phyloP scores from a whole-genome alignment of 2,888 invertebrate species.

The Tenthredo mesomela region DNA sequence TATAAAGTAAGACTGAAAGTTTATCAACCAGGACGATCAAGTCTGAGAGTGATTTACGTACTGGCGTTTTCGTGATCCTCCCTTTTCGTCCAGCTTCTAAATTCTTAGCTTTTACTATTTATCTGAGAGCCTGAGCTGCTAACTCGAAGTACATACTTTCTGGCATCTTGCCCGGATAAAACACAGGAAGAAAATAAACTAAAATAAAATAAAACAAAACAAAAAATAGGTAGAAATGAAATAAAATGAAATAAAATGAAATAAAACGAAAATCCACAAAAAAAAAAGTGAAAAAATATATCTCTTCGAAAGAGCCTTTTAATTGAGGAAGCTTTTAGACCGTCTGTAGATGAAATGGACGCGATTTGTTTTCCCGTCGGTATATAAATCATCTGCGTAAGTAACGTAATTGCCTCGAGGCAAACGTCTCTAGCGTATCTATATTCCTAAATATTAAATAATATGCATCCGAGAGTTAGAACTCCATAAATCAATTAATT shows the following conservation, averaged over 20 bases:
- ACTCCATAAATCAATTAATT: background rate
- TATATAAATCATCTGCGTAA: slow-evolving; percentile 20
- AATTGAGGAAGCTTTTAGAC: slow-evolving; percentile 28
- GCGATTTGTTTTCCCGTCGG: background rate
- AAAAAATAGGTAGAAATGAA: background rate
- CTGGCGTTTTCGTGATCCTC: slow-evolving; percentile 7
- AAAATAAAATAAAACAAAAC: background rate
- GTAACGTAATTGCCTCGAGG: slow-evolving; percentile 2
- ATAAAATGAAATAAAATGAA: background rate
- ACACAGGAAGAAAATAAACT: too few relatives aligned
- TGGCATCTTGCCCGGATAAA: background rate
- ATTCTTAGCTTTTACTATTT: slow-evolving; percentile 11
- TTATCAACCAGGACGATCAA: slow-evolving; percentile 36
- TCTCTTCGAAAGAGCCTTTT: background rate
- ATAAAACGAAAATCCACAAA: background rate
- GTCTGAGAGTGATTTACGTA: slow-evolving; percentile 5
- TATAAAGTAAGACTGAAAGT: slow-evolving; percentile 33
- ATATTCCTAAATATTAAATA: background rate
- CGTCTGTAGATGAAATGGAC: slow-evolving; percentile 11
- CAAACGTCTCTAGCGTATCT: background rate
- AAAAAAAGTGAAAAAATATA: background rate
- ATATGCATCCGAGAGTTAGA: background rate
- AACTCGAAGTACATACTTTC: background rate
- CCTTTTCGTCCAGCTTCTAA: background rate
- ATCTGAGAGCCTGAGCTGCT: slow-evolving; percentile 1